Conservation (phyloP, 1,140 invertebrate genomes). For the Apis dorsata region DNA sequence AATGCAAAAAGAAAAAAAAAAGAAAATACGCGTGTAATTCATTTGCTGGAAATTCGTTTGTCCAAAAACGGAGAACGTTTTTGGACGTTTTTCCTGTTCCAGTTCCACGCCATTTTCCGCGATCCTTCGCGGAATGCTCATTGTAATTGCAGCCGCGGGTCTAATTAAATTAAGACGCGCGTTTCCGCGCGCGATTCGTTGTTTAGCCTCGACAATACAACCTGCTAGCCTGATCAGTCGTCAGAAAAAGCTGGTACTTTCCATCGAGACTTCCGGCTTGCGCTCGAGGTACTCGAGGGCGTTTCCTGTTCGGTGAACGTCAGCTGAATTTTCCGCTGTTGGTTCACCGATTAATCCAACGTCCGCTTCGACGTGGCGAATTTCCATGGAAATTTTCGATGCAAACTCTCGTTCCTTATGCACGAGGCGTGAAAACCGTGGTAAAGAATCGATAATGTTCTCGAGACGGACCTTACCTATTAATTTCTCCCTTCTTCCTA, state of each 20-base stretch:
- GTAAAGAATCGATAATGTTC: slow-evolving; percentile 13
- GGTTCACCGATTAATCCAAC: background rate
- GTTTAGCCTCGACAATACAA: background rate
- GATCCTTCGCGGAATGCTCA: background rate
- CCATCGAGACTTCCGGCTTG: background rate
- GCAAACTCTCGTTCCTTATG: slow-evolving; percentile 18
- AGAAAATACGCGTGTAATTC: too few relatives aligned
- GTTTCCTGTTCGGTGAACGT: background rate
- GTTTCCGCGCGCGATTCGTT: slow-evolving; percentile 7
- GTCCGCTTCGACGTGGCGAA: background rate
- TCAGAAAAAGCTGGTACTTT: background rate
- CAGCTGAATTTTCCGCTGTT: too few relatives aligned
- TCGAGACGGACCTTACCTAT: background rate
- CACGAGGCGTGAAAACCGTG: background rate
- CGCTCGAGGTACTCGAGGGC: background rate
- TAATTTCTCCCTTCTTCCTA: background rate
- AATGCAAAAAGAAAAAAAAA: too few relatives aligned
- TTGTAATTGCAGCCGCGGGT: background rate
- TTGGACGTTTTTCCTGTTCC: slow-evolving; percentile 9
- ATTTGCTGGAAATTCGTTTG: background rate
- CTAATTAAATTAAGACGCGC: slow-evolving; percentile 34
- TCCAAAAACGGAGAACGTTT: background rate
- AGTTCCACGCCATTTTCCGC: background rate
- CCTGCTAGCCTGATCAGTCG: background rate
- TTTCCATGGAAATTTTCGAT: background rate